Percentiles rank a stretch among this genome's conserved stretches.
These are phyloP conservation scores for Cyclargus thomasi DNA, from an alignment of 1,140 invertebrate genomes.

Conservation along the genomic window DNA sequence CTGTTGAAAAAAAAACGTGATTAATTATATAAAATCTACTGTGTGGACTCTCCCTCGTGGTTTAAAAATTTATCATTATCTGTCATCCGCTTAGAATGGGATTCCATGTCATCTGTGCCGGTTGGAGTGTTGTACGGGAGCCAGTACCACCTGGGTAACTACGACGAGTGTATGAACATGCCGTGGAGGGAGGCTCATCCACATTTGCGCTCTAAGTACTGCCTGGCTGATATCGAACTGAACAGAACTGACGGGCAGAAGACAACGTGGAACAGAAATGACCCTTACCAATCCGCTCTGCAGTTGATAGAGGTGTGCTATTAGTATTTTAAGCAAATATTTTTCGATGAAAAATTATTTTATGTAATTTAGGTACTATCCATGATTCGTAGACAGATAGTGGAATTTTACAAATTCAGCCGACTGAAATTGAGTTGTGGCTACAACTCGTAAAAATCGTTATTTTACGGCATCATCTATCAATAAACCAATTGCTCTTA, in stretches of 20 bases:
- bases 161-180: slow-evolving; percentile 77
- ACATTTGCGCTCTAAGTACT: slow-evolving; percentile 75
- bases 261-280: slow-evolving; percentile 44
- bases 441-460: too few species aligned
- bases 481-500: too few species aligned
- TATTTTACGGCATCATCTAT: too few species aligned
- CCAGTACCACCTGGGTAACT: slow-evolving; percentile 78
- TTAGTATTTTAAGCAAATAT: too few species aligned
- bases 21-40: too few species aligned
- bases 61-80: background rate
- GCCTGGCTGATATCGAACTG: slow-evolving; percentile 68
- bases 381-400: too few species aligned
- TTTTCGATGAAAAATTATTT: too few species aligned
- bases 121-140: slow-evolving; percentile 76
- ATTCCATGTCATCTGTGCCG: slow-evolving; percentile 77
- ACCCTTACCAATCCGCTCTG: slow-evolving; percentile 69
- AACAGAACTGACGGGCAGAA: slow-evolving; percentile 51
- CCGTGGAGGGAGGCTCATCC: slow-evolving; percentile 58
- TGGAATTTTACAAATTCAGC: too few species aligned
- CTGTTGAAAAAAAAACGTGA: too few species aligned
- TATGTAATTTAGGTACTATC: too few species aligned
- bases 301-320: slow-evolving; percentile 72
- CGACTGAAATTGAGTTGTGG: too few species aligned
- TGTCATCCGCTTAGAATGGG: slow-evolving; percentile 73
- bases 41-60: too few species aligned